phyloP scores from a whole-genome alignment of 30 jellyfish, hydroid and myxozoan species.

The Euphysa ruthae region DNA sequence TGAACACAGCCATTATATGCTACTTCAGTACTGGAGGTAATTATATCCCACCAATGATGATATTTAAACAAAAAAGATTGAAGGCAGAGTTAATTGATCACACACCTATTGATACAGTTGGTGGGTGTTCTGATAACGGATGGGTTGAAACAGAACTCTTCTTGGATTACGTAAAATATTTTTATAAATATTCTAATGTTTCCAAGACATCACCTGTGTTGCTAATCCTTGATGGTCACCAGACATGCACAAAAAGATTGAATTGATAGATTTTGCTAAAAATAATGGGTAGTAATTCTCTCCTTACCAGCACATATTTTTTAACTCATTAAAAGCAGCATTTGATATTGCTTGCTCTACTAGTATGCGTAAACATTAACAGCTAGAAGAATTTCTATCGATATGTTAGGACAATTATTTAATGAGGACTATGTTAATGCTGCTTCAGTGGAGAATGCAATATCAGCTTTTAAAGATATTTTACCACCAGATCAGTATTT shows the following conservation, averaged over 20 bases:
- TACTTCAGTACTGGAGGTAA: conserved; percentile 27
- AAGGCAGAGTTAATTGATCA: conserved; percentile 34
- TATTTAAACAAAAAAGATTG: conserved; percentile 37
- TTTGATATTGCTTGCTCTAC: too few species aligned
- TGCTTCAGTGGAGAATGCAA: too few species aligned
- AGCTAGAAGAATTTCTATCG: too few species aligned
- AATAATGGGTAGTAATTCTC: conserved; percentile 21
- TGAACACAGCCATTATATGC: conserved; percentile 14
- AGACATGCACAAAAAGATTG: conserved; percentile 11
- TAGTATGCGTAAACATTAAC: too few species aligned
- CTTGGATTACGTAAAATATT: conserved; percentile 15
- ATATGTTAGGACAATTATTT: too few species aligned
- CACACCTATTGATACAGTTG: conserved; percentile 45
- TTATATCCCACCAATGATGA: conserved; percentile 44
- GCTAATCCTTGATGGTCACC: conserved; percentile 49
- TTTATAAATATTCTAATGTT: too few species aligned
- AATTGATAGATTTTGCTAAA: conserved; percentile 26
- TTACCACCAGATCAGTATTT: too few species aligned
- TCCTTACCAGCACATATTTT: conserved; percentile 49
- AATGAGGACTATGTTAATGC: too few species aligned
- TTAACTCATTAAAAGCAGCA: conserved; percentile 9
- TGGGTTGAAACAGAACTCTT: conserved; percentile 37
- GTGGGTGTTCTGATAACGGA: conserved; percentile 54
- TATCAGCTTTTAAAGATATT: too few species aligned
- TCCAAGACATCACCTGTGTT: background rate